Evolutionary conservation across 2,888 invertebrate genomes (phyloP).

Genomic region (Conomelus anceps): DNA sequence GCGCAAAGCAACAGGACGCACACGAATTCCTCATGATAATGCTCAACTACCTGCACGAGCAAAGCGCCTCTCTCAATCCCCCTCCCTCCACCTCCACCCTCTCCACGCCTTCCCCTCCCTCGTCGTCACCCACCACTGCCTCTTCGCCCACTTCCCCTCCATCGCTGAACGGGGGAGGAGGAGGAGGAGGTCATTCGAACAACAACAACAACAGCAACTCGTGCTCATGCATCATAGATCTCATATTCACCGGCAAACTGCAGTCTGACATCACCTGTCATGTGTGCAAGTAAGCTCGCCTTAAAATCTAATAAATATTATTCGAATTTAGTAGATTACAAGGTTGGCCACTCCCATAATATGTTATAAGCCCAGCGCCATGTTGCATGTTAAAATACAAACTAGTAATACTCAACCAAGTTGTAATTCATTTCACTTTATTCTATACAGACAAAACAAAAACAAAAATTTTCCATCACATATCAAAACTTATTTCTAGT

Average conservation of each 20-base stretch:
- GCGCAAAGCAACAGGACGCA: constrained; percentile 93
- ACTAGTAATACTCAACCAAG: too few relatives aligned
- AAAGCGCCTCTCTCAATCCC: constrained; percentile 51
- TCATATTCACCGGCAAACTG: constrained; percentile 91
- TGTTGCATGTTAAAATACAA: too few relatives aligned
- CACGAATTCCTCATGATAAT: constrained; percentile 98
- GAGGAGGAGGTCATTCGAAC: not conserved
- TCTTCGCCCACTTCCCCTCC: not conserved
- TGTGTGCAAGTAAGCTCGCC: constrained; percentile 76
- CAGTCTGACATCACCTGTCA: constrained; percentile 97
- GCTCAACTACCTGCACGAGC: constrained; percentile 83
- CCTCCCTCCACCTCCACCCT: constrained; percentile 40
- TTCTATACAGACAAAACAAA: too few relatives aligned
- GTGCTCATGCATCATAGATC: constrained; percentile 94
- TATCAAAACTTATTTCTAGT: too few relatives aligned
- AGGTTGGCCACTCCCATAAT: too few relatives aligned
- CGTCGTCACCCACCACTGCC: too few relatives aligned
- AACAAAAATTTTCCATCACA: too few relatives aligned
- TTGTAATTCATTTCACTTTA: too few relatives aligned
- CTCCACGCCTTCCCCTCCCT: not conserved
- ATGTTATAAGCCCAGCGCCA: too few relatives aligned
- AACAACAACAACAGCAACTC: constrained; percentile 40
- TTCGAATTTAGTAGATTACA: too few relatives aligned
- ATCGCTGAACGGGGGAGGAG: not conserved
- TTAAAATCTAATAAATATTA: too few relatives aligned